These are phyloP conservation scores for Drosophila pseudotalamancana DNA, from an alignment of 2,888 invertebrate species.

Conservation along the genomic window DNA sequence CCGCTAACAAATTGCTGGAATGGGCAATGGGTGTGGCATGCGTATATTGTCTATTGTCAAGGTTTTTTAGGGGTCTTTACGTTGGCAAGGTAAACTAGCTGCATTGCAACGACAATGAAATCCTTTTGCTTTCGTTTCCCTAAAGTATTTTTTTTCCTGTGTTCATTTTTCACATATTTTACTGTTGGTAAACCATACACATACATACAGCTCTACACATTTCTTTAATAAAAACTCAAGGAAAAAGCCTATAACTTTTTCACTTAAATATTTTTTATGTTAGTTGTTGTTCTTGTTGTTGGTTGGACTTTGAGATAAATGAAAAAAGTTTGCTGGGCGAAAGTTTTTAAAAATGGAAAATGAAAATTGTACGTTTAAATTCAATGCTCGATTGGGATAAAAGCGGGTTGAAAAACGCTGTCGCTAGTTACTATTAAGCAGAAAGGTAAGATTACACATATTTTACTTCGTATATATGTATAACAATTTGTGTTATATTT, in stretches of 20 bases:
- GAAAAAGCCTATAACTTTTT: constrained; percentile 49
- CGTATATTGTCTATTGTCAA: constrained; percentile 49
- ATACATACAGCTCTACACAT: constrained; percentile 19
- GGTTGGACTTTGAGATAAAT: constrained; percentile 45
- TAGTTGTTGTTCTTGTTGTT: constrained; percentile 38
- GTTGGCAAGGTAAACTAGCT: constrained; percentile 57
- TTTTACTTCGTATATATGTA: no score
- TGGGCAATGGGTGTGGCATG: constrained; percentile 59
- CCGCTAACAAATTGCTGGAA: constrained; percentile 42
- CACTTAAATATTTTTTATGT: constrained; percentile 50
- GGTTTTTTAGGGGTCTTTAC: constrained; percentile 56
- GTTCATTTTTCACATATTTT: constrained; percentile 30
- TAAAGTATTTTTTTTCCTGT: constrained; percentile 29
- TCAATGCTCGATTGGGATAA: constrained; percentile 33
- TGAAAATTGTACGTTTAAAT: constrained; percentile 37
- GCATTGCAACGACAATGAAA: constrained; percentile 59
- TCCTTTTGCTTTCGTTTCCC: constrained; percentile 32
- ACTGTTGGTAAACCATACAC: constrained; percentile 10
- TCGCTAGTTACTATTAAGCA: no score
- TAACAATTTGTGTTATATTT: no score
- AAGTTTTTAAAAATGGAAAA: constrained; percentile 43
- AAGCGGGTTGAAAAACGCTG: no score
- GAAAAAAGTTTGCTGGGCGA: constrained; percentile 61
- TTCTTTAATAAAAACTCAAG: constrained; percentile 38
- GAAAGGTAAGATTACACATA: no score